phyloP scores from a whole-genome alignment of 2,797 vertebrate genomes.

The Neoniphon sammara region DNA sequence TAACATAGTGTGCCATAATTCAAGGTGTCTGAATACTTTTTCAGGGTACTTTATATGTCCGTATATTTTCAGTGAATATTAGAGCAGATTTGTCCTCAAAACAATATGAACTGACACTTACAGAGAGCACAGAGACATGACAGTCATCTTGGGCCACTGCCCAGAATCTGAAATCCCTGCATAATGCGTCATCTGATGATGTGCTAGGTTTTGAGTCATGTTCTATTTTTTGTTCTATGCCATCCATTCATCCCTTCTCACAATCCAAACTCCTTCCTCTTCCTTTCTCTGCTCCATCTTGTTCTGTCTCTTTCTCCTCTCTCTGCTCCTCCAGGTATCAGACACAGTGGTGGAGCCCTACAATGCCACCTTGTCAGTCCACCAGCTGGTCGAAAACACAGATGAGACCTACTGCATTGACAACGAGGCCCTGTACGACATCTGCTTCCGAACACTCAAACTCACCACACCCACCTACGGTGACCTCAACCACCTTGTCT shows the following conservation, averaged over 20 bases:
- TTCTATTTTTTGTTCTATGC: not conserved
- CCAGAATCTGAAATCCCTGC: not conserved
- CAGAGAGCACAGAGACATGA: too few species aligned
- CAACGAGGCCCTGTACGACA: conserved; percentile 94
- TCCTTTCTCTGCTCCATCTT: too few species aligned
- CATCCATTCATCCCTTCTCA: not conserved
- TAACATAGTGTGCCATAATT: too few species aligned
- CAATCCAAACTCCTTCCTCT: too few species aligned
- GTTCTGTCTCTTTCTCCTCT: not conserved
- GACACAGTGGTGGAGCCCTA: conserved; percentile 95
- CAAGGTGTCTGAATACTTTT: too few species aligned
- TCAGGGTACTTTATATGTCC: not conserved
- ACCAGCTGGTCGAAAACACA: conserved; percentile 95
- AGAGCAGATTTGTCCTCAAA: too few species aligned
- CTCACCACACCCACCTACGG: conserved; percentile 85
- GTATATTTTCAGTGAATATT: too few species aligned
- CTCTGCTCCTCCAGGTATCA: conserved; percentile 79
- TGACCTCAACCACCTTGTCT: conserved; percentile 92
- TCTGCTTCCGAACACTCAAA: conserved; percentile 95
- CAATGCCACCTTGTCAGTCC: conserved; percentile 92
- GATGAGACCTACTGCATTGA: conserved; percentile 97
- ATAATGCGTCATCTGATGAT: not conserved
- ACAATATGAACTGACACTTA: too few species aligned
- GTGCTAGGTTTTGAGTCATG: not conserved
- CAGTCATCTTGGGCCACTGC: too few species aligned